These are phyloP conservation scores for Meghimatium bilineatum DNA, from an alignment of 2,888 invertebrate genomes.

Conservation along the genomic window DNA sequence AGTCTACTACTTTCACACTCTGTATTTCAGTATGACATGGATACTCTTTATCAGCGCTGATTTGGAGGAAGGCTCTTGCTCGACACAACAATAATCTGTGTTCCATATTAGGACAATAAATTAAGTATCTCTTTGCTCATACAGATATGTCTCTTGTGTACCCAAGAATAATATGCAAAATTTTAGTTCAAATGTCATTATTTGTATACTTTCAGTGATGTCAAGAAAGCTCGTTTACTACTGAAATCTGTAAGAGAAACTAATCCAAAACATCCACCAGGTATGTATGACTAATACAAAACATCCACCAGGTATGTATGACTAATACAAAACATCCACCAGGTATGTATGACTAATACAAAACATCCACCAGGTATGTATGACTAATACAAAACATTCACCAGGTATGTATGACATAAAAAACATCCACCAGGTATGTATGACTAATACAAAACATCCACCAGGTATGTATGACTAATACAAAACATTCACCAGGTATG, in stretches of 20 bases:
- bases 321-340: slow-evolving; percentile 99
- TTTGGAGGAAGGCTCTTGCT: too few relatives aligned
- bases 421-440: slow-evolving; percentile 92
- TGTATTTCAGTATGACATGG: too few relatives aligned
- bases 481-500: slow-evolving; percentile 92
- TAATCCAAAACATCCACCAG: slow-evolving; percentile 98
- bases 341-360: slow-evolving; percentile 90
- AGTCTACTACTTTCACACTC: too few relatives aligned
- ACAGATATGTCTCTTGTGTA: too few relatives aligned
- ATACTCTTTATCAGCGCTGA: too few relatives aligned
- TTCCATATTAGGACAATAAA: too few relatives aligned
- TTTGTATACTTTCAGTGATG: slow-evolving; percentile 82
- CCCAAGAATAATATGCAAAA: too few relatives aligned
- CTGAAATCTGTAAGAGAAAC: slow-evolving; percentile 96
- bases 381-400: slow-evolving; percentile 99
- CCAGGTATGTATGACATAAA: slow-evolving; percentile 83
- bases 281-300: slow-evolving; percentile 54
- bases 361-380: slow-evolving; percentile 92
- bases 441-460: slow-evolving; percentile 99
- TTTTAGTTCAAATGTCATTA: not conserved
- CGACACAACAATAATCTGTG: too few relatives aligned
- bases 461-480: slow-evolving; percentile 93
- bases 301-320: too few relatives aligned
- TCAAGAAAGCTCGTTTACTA: slow-evolving; percentile 95
- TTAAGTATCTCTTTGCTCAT: too few relatives aligned